A percentile compares a stretch with the other conserved stretches of the same genome.
Evolutionary conservation across 1,140 invertebrate genomes (phyloP).

Genomic region (Drosophila eugracilis): DNA sequence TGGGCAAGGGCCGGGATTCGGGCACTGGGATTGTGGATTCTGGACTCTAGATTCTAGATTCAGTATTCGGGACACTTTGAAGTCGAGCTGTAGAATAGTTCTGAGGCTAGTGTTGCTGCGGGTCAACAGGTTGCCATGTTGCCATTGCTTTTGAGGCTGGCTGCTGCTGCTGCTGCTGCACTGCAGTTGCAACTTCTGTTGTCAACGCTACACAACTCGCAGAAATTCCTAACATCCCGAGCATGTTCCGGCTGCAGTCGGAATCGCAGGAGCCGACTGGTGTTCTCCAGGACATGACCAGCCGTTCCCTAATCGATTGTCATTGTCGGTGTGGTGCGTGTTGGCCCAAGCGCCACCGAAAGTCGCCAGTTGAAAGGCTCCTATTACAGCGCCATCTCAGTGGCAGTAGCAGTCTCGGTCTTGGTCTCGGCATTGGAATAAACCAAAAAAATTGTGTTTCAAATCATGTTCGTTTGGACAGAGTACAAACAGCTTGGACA

Average conservation of each 20-base stretch:
- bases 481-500: slow-evolving; percentile 81
- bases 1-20: slow-evolving; percentile 55
- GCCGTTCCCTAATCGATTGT: slow-evolving; percentile 57
- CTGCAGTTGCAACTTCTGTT: slow-evolving; percentile 33
- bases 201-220: slow-evolving; percentile 73
- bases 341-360: slow-evolving; percentile 48
- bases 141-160: slow-evolving; percentile 21
- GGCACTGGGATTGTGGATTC: slow-evolving; percentile 17
- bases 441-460: slow-evolving; percentile 78
- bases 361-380: slow-evolving; percentile 48
- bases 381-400: slow-evolving; percentile 51
- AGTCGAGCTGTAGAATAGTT: slow-evolving; percentile 44
- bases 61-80: slow-evolving; percentile 62
- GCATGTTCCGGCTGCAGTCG: slow-evolving; percentile 34
- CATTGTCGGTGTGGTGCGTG: slow-evolving; percentile 49
- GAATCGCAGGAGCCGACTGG: slow-evolving; percentile 33
- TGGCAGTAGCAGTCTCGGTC: neutral
- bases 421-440: slow-evolving; percentile 33
- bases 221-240: slow-evolving; percentile 74
- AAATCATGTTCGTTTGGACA: slow-evolving; percentile 80
- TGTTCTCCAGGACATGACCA: slow-evolving; percentile 59
- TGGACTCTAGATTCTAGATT: neutral
- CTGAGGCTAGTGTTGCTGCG: slow-evolving; percentile 43
- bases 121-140: slow-evolving; percentile 78
- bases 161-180: slow-evolving; percentile 14